Evolutionary conservation across 2,113 vertebrate species (phyloP), one percentile per base, ranked within the genome.

Genomic region (Dromaius novaehollandiae): DNA sequence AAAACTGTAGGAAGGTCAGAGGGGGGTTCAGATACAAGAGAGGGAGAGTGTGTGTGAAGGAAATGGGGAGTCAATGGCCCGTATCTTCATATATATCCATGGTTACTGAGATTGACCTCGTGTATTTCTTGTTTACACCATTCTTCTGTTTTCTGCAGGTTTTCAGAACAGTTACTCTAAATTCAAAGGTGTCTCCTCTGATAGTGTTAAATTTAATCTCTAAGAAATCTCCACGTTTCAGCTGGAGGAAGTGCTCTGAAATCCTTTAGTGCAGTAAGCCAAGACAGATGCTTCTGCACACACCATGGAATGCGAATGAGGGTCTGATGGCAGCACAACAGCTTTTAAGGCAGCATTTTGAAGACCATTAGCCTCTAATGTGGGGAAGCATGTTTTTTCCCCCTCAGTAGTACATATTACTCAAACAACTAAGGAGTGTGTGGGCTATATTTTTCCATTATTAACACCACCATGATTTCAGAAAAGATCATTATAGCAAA

Each of bases 261-360:
- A 8, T 6, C 75, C 1, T 10, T 5, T 30, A 26, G 19, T 18
- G 70, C 7, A 2, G 66, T 16, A 13, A 63, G n/a, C 36, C 30
- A 26, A 65, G 61, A 53, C 55, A 66, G 73, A 13, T 74, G 63
- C 36, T 81, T 83, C 46, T 82, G 34, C 70, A 28, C 55, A 15
- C 34, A 58, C 1, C 36, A 19, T 66, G 53, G 32, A 5, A 3
- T 5, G 10, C n/a, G 58, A 80, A 61, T 42, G 74, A 24, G 9
- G 28, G 3, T 46, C 70, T 86, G 77, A 11, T 56, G 36, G 7
- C 0, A 1, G n/a, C 76, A 20, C 0, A 0, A 7, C 2, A 14
- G 53, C 71, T 86, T 7, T 21, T 70, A 38, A n/a, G 21, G 34
- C 1, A 1, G 18, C 40, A 66, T 20, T 70, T 65, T 86, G 26